These are phyloP conservation scores for Sanderia malayensis DNA, from an alignment of 30 jellyfish, hydroid and myxozoan genomes.

Conservation along the genomic window DNA sequence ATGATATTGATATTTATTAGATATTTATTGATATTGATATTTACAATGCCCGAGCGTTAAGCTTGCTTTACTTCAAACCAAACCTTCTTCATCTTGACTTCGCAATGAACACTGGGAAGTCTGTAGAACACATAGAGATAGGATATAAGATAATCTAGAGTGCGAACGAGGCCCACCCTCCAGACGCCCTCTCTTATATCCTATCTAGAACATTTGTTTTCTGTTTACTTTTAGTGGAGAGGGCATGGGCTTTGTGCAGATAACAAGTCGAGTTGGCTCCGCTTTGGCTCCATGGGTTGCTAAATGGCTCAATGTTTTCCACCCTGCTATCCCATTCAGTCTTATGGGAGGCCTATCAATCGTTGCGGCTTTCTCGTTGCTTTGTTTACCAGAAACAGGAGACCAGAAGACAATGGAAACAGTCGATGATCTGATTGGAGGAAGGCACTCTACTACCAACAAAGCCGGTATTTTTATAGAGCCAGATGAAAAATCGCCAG, in stretches of 20 bases:
- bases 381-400: conserved; percentile 67
- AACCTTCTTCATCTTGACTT: too few species aligned
- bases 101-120: too few species aligned
- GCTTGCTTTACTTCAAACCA: too few species aligned
- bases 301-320: conserved; percentile 54
- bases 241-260: conserved; percentile 80
- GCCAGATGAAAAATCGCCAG: too few species aligned
- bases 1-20: too few species aligned
- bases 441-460: not conserved
- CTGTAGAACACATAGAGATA: too few species aligned
- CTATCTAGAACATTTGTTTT: not conserved
- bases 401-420: conserved; percentile 60
- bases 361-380: conserved; percentile 40
- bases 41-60: too few species aligned
- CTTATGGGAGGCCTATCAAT: conserved; percentile 79
- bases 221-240: conserved; percentile 55
- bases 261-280: conserved; percentile 87
- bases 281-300: conserved; percentile 89
- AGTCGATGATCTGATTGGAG: conserved; percentile 30
- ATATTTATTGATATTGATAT: too few species aligned
- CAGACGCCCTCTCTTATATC: not conserved
- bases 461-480: not conserved
- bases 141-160: too few species aligned
- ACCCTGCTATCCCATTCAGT: conserved; percentile 64
- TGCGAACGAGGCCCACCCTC: too few species aligned